Evolutionary conservation across 2,113 vertebrate species (phyloP), one percentile per base, ranked within the genome.

Genomic region (Xiphophorus maculatus): DNA sequence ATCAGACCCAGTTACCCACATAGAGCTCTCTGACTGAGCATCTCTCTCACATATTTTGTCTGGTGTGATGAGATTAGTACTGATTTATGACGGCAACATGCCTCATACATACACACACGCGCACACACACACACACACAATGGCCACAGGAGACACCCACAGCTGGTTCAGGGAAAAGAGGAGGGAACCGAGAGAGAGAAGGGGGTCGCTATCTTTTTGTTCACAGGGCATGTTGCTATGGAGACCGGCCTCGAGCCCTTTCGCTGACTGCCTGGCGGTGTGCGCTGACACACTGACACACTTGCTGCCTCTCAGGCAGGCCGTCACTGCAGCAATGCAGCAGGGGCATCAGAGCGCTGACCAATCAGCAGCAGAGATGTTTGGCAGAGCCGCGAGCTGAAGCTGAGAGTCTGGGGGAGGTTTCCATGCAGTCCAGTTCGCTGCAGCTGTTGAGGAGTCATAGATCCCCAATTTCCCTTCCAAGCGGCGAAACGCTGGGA

Each of bases 151-250:
- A 71, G 63, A 27, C 63, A 3, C 67, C 66, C 66, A 66, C 69
- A 73, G 72, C 66, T 65, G 63, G 66, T 81, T 71, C 14, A 22
- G 35, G 29, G 37, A 29, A 73, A 30, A 4, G 22, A 19, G 61
- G 29, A 67, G 54, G 13, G 77, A 62, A 51, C 70, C 5, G 28
- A 44, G 42, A 28, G 30, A 75, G 32, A 15, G 69, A 48, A 10
- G 78, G 64, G 74, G 75, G 83, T 74, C 63, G 70, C 71, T 85
- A 82, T 90, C 91, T 92, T 94, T 92, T 94, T 92, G 86, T 93
- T 91, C 88, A 73, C 74, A 71, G 89, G 74, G 66, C 84, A 37
- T 81, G 94, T 95, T 93, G 77, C 92, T 54, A 91, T 93, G 91
- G 93, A 82, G 72, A 95, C 82, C 67, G 65, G 72, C 73, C 74